Evolutionary conservation across 2,797 vertebrate species (phyloP).

Genomic region (Peromyscus aztecus): DNA sequence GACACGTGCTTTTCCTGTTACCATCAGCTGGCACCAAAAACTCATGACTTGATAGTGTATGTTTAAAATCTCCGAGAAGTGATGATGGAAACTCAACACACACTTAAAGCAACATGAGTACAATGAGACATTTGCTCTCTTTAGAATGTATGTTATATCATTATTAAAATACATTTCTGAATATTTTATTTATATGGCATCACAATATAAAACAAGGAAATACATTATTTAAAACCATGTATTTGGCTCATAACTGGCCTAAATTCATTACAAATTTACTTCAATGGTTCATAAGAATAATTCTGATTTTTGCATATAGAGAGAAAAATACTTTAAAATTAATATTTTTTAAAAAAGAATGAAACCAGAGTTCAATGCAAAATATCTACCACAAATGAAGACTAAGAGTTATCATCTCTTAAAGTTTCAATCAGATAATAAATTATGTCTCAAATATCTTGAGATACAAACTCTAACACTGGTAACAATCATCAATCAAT

Average conservation of each 20-base stretch:
- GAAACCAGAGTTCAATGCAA: conserved; percentile 60
- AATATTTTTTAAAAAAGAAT: conserved; percentile 60
- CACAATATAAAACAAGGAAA: conserved; percentile 54
- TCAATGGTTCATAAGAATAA: conserved; percentile 58
- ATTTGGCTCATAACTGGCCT: conserved; percentile 51
- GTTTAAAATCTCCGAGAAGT: conserved; percentile 65
- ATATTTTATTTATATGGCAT: conserved; percentile 56
- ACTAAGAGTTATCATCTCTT: conserved; percentile 51
- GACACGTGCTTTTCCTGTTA: neutral
- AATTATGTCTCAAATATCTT: conserved; percentile 56
- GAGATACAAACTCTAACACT: conserved; percentile 55
- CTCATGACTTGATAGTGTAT: conserved; percentile 35
- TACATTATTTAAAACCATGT: conserved; percentile 60
- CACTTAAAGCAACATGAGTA: conserved; percentile 54
- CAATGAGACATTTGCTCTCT: conserved; percentile 14
- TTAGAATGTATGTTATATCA: conserved; percentile 54
- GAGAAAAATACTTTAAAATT: conserved; percentile 53
- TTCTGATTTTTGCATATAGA: neutral
- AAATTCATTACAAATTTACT: conserved; percentile 63
- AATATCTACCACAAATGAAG: conserved; percentile 57
- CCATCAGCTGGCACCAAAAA: conserved; percentile 1
- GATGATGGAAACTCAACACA: conserved; percentile 28
- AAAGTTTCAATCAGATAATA: conserved; percentile 64
- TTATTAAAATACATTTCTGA: conserved; percentile 60
- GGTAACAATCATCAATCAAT: neutral